Base-by-base conservation (phyloP, 2,888 invertebrate species). In the Drosophila macrospina region DNA sequence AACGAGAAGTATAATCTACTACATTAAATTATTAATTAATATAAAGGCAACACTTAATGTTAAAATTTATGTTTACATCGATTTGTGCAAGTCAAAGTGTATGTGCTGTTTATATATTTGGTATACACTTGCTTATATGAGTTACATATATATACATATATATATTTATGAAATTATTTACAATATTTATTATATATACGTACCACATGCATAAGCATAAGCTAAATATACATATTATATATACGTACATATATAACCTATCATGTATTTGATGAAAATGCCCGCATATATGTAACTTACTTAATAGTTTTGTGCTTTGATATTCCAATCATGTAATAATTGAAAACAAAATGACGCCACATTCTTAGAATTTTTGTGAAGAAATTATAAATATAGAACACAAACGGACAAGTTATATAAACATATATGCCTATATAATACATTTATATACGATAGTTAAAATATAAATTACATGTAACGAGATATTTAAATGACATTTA, bases 401-500 rank as follows among this genome's bases (percentile, higher is more conserved):
- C 45, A 70, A 74, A 77, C 70, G 67, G 80, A 70, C 78, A 79
- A 80, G 78, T 80, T 79, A 80, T 73, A 67, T 54, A 73, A 62
- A 56, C 42, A 57, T 51, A 59, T 50, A 71, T 68, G 64, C 62
- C 45, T 74, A 75, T 72, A 65, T 69, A 74, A 75, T 52, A 75
- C 61, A 77, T 63, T 65, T 69, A 74, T 71, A 75, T 64, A 64
- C 52, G 57, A 76, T 81, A 77, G 76, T 74, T 77, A 65, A 81
- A 77, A 71, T 64, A 70, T 67, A 77, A 66, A 65, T 68, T 65
- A 70, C 60, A 56, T 71, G 64, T 69, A 78, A 74, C 59, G 51
- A 72, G 73, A 75, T 84, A 75, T 70, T 78, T 69, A 84, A 80
- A 73, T 75, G 68, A 78, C 73, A 75, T 84, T 78, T 76, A 70